Conservation (phyloP, 1,140 invertebrate species). For the Sipha flava region DNA sequence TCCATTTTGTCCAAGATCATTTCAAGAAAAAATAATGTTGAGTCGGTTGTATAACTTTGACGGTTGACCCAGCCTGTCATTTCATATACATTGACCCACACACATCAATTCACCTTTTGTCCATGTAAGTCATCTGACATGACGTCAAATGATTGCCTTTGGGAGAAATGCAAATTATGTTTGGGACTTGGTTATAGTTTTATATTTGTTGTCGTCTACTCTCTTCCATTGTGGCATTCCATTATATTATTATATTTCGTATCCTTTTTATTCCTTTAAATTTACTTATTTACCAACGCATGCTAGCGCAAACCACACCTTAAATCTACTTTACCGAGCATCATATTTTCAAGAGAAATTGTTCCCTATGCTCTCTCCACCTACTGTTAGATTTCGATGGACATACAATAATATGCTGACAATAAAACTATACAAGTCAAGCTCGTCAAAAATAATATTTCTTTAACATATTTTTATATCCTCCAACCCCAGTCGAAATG, state of each 20-base stretch:
- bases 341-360: not conserved
- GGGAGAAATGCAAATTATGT: not conserved
- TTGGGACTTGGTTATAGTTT: not conserved
- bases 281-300: not conserved
- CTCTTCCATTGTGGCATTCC: not conserved
- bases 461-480: not conserved
- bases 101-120: not conserved
- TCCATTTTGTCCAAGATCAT: not conserved
- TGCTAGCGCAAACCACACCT: not conserved
- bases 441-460: not conserved
- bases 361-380: not conserved
- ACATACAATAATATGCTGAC: not conserved
- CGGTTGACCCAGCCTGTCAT: not conserved
- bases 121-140: not conserved
- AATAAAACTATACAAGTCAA: not conserved
- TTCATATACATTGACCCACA: not conserved
- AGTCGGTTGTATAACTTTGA: not conserved
- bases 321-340: not conserved
- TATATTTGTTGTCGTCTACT: not conserved
- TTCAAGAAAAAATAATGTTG: not conserved
- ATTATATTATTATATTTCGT: too few species aligned
- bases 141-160: not conserved
- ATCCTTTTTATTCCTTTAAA: not conserved
- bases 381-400: not conserved
- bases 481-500: not conserved